phyloP scores from a whole-genome alignment of 92 coral and sea anemone species.

The Phenganax subtilis region DNA sequence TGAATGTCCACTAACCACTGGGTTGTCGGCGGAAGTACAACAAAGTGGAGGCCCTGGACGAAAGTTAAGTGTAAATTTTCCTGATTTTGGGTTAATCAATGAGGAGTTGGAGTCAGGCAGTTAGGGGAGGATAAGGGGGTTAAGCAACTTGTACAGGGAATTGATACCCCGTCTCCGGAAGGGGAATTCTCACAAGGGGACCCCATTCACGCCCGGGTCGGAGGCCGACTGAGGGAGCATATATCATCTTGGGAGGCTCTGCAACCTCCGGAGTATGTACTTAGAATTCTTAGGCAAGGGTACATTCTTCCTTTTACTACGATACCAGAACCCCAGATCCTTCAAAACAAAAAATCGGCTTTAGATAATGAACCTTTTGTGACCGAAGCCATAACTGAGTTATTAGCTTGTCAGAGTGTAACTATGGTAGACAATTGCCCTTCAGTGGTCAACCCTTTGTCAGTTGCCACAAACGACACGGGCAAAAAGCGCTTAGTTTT shows the following conservation, averaged over 20 bases:
- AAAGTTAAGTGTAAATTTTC: slow-evolving; percentile 41
- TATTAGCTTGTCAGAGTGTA: slow-evolving; percentile 38
- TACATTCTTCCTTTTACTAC: slow-evolving; percentile 43
- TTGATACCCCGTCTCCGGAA: not conserved
- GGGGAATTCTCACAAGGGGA: slow-evolving; percentile 29
- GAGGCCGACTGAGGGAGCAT: slow-evolving; percentile 27
- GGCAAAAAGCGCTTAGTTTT: slow-evolving; percentile 50
- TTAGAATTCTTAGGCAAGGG: slow-evolving; percentile 41
- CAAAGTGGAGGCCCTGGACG: slow-evolving; percentile 42
- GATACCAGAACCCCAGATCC: slow-evolving; percentile 34
- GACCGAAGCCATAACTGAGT: slow-evolving; percentile 12
- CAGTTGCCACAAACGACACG: slow-evolving; percentile 41
- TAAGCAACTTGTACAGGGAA: not conserved
- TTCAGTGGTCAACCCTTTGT: slow-evolving; percentile 28
- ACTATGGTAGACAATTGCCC: slow-evolving; percentile 19
- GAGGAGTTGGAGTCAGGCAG: not conserved
- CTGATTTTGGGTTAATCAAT: slow-evolving; percentile 19
- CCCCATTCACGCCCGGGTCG: slow-evolving; percentile 15
- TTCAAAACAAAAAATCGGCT: slow-evolving; percentile 48
- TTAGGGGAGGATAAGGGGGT: slow-evolving; percentile 14
- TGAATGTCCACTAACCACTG: slow-evolving; percentile 47
- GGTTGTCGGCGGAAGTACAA: slow-evolving; percentile 4
- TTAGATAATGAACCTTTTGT: slow-evolving; percentile 33
- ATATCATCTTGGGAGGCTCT: slow-evolving; percentile 42
- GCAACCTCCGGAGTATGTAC: slow-evolving; percentile 35